Evolutionary conservation across 2,888 invertebrate genomes (phyloP), one percentile per base, ranked within the genome.

Genomic region (Trichogramma evanescens): DNA sequence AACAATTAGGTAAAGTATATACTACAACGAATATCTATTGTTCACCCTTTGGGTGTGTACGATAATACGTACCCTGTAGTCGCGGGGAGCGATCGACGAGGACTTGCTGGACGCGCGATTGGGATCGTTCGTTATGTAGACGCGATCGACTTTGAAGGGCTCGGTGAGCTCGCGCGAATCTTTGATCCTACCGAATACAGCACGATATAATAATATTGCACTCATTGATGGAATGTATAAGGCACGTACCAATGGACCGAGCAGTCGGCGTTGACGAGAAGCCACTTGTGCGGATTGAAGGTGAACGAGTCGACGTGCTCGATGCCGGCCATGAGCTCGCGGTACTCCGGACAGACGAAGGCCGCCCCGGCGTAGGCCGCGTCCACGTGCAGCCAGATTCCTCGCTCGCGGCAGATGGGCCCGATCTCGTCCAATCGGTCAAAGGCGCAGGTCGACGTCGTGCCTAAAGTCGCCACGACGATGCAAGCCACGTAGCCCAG

Each of bases 271-370:
- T 92, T 95, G 4, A 95, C 89, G 60, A 95, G 83, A 80, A 98
- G 83, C 89, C 95, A 96, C 80, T 99, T 98, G 78, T 97, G 96
- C 0, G 93, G 88, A 77, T 99, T 99, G 65, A 95, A 88, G 76
- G 94, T 94, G 70, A 96, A 88, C 0, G 96, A 96, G 73, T 95
- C 91, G 0, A 87, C 91, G 59, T 85, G 84, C 76, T 97, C 85
- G 5, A 92, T 76, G 0, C 92, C 92, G 59, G 83, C 82, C 81
- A 93, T 86, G 8, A 91, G 79, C 67, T 89, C 81, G 56, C 91
- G 85, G 75, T 88, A 93, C 79, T 98, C 98, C 0, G 95, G 95
- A 71, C 97, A 93, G 58, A 93, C 86, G 70, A 97, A 89, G 1
- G 94, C 93, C 6, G 90, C 86, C 1, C 97, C 88, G 4, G 96